Evolutionary conservation across 2,797 vertebrate species (phyloP).

Genomic region (Platalea minor): DNA sequence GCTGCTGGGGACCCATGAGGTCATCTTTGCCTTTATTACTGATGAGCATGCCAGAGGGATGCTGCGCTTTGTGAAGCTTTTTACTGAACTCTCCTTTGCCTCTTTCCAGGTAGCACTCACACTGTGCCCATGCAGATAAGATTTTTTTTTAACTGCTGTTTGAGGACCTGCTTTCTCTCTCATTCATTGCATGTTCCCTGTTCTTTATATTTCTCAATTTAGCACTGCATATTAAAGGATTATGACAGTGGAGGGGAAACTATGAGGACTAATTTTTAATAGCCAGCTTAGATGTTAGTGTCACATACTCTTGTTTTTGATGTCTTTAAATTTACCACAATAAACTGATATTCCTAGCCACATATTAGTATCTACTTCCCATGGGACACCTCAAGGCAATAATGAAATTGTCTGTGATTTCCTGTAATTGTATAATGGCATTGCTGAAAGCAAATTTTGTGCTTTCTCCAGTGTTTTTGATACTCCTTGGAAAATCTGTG

Average conservation of each 20-base stretch:
- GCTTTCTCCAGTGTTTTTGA: neutral
- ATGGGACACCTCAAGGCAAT: neutral
- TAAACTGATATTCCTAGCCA: neutral
- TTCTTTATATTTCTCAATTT: neutral
- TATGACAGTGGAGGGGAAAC: neutral
- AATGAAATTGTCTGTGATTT: neutral
- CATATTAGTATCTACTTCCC: neutral
- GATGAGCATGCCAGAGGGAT: conserved; percentile 92
- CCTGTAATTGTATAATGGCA: neutral
- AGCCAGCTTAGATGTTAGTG: neutral
- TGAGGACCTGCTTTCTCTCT: neutral
- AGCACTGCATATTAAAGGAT: neutral
- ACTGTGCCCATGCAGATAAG: neutral
- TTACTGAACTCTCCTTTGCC: conserved; percentile 92
- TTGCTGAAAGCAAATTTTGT: conserved; percentile 20
- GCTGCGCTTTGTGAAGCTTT: conserved; percentile 90
- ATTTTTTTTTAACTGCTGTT: neutral
- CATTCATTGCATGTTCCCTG: neutral
- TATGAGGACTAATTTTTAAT: neutral
- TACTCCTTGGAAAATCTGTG: neutral
- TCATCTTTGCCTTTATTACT: conserved; percentile 95
- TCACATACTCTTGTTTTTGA: neutral
- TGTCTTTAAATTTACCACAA: neutral
- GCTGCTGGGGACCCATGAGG: conserved; percentile 94
- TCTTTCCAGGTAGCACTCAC: conserved; percentile 90